Evolutionary conservation across 1,140 invertebrate genomes (phyloP).

Genomic region (Drosophila pachea): DNA sequence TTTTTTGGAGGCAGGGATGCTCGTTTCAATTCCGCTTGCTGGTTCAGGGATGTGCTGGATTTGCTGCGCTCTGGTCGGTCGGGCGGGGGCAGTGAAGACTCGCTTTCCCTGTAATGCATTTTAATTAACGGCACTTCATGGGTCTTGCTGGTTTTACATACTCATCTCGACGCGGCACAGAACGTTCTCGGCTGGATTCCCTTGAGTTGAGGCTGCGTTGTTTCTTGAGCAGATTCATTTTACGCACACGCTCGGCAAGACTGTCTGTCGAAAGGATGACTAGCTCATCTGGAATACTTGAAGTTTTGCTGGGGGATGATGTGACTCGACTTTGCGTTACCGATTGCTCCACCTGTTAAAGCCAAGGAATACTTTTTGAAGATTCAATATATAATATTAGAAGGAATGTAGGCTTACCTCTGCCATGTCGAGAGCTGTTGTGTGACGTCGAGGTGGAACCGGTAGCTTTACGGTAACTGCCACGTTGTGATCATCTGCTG

Average conservation of each 20-base stretch:
- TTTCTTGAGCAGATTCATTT: conserved; percentile 82
- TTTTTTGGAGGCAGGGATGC: conserved; percentile 70
- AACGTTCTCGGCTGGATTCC: conserved; percentile 80
- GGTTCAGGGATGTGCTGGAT: conserved; percentile 52
- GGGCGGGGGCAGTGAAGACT: conserved; percentile 50
- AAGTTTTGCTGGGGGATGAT: conserved; percentile 72
- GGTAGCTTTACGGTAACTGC: conserved; percentile 84
- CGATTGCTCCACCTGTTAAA: conserved; percentile 61
- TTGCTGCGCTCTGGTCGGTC: conserved; percentile 75
- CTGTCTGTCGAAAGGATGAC: conserved; percentile 82
- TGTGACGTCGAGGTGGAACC: conserved; percentile 82
- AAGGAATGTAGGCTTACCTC: conserved; percentile 46
- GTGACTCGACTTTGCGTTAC: conserved; percentile 79
- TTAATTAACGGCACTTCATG: background rate
- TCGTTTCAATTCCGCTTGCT: conserved; percentile 52
- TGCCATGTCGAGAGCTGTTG: conserved; percentile 81
- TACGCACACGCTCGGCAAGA: conserved; percentile 81
- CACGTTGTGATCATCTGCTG: conserved; percentile 67
- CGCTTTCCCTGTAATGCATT: conserved; percentile 45
- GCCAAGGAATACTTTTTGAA: background rate
- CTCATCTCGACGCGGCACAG: conserved; percentile 66
- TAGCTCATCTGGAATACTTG: conserved; percentile 79
- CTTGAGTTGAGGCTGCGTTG: conserved; percentile 80
- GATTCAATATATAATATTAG: background rate
- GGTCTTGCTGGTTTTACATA: conserved; percentile 15